phyloP scores from a whole-genome alignment of 2,113 vertebrate genomes.

The Lophochroa leadbeateri region DNA sequence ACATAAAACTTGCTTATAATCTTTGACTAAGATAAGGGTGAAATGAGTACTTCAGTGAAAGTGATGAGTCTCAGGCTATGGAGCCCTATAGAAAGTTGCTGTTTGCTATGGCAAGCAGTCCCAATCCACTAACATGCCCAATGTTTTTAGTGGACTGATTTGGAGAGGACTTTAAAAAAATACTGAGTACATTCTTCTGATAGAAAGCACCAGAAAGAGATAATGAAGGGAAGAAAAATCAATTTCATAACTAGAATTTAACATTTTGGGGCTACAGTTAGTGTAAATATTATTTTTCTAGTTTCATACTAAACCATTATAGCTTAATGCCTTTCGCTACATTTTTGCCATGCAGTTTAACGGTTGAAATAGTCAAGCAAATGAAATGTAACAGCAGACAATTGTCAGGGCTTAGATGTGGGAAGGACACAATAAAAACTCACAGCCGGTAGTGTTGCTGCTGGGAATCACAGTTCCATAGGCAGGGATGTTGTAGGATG shows the following conservation, averaged over 20 bases:
- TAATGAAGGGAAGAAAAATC: neutral
- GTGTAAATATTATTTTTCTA: neutral
- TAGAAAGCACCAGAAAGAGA: neutral
- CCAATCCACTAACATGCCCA: accelerated
- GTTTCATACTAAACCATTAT: neutral
- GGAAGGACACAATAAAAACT: neutral
- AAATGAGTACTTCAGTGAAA: neutral
- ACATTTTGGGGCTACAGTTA: neutral
- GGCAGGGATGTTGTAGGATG: neutral
- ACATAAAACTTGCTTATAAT: neutral
- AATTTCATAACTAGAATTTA: neutral
- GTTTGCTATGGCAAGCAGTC: neutral
- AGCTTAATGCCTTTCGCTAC: neutral
- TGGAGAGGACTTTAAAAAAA: neutral
- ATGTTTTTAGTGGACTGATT: neutral
- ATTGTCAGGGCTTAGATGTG: neutral
- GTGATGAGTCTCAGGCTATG: neutral
- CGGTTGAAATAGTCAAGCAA: neutral
- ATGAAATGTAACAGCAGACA: neutral
- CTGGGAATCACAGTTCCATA: neutral
- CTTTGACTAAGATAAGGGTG: neutral
- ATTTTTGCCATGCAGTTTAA: neutral
- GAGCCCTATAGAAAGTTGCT: neutral
- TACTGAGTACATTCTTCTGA: neutral
- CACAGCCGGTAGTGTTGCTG: neutral